A percentile compares a stretch with the other conserved stretches of the same genome.
Conservation (phyloP, 2,797 vertebrate species). For the Sebastiscus tertius region DNA sequence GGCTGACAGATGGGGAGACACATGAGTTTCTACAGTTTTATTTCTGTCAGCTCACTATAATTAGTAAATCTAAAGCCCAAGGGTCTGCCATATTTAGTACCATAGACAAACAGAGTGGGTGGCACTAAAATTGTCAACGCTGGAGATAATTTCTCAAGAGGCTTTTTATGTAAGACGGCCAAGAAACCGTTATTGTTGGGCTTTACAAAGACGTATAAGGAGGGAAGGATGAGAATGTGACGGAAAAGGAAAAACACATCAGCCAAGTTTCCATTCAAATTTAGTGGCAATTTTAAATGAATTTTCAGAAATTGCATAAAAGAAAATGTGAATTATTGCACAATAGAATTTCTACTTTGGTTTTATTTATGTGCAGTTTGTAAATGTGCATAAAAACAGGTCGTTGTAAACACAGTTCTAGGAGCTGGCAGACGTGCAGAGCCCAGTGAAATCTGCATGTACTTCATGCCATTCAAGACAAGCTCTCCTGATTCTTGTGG, state of each 20-base stretch:
- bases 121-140: conserved; percentile 8
- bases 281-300: background rate
- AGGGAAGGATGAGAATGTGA: background rate
- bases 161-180: conserved; percentile 12
- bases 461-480: background rate
- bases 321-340: background rate
- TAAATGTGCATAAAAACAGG: background rate
- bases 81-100: conserved; percentile 5
- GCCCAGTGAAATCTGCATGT: background rate
- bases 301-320: background rate
- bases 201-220: background rate
- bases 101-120: conserved; percentile 12
- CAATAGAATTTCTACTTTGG: background rate
- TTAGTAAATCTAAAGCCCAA: conserved; percentile 8
- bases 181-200: background rate
- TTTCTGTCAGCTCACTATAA: conserved; percentile 16
- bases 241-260: background rate
- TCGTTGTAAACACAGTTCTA: background rate
- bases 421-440: background rate
- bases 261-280: background rate
- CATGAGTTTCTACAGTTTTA: background rate
- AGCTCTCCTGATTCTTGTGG: background rate
- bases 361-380: background rate
- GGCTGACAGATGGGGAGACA: background rate
- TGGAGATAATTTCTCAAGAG: conserved; percentile 14